A percentile compares a stretch with the other conserved stretches of the same genome.
Conservation (phyloP, 2,797 vertebrate genomes). For the Melanotaenia nigrans region DNA sequence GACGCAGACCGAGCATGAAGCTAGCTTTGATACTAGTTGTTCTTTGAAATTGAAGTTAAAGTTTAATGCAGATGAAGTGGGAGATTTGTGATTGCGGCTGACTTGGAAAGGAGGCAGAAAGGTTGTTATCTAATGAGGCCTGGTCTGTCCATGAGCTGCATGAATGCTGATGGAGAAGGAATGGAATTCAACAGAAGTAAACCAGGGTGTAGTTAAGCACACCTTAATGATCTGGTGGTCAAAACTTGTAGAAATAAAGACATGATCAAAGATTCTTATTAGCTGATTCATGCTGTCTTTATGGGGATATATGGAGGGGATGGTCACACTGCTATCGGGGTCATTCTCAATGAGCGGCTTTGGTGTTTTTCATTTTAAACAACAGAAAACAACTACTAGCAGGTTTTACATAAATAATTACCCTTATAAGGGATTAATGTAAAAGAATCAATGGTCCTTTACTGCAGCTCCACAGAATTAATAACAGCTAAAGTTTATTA, state of each 20-base stretch:
- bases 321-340: not conserved
- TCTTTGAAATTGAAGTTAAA: slow-evolving; percentile 6
- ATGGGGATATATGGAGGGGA: too few relatives aligned
- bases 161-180: slow-evolving; percentile 16
- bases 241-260: not conserved
- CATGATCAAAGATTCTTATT: slow-evolving; percentile 3
- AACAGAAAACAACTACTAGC: too few relatives aligned
- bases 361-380: too few relatives aligned
- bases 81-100: not conserved
- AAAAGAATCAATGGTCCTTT: not conserved
- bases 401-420: not conserved
- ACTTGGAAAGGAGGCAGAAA: not conserved
- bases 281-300: not conserved
- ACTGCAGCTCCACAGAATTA: not conserved
- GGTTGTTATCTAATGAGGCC: slow-evolving; percentile 3
- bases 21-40: slow-evolving; percentile 3
- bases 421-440: not conserved
- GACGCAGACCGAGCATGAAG: not conserved
- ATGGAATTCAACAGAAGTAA: slow-evolving; percentile 6
- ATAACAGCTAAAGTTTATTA: not conserved
- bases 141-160: slow-evolving; percentile 1
- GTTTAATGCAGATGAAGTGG: slow-evolving; percentile 16
- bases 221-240: slow-evolving; percentile 8
- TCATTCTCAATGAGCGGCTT: not conserved
- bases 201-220: not conserved